A percentile compares a stretch with the other conserved stretches of the same genome.
These are phyloP conservation scores for Chromis chromis DNA, from an alignment of 2,797 vertebrate species.

Conservation along the genomic window DNA sequence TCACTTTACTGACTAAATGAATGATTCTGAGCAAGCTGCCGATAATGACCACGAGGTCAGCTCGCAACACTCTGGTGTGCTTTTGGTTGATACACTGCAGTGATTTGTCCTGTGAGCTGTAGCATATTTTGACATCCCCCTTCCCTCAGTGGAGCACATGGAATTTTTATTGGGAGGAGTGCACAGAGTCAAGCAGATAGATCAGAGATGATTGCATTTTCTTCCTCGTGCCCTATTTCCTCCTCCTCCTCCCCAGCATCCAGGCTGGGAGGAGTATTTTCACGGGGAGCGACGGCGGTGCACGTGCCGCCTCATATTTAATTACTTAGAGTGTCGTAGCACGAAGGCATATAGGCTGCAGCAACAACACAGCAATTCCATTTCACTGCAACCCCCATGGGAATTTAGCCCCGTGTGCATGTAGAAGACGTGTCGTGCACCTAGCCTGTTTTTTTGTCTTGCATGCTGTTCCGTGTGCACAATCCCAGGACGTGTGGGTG, in stretches of 20 bases:
- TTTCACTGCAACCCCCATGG: conserved; percentile 57
- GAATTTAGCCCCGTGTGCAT: conserved; percentile 34
- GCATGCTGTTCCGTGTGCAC: conserved; percentile 28
- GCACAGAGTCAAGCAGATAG: conserved; percentile 31
- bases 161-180: conserved; percentile 29
- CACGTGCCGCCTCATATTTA: conserved; percentile 78
- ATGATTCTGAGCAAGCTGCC: neutral
- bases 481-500: conserved; percentile 36
- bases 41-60: neutral
- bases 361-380: conserved; percentile 70
- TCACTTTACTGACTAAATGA: too few species aligned
- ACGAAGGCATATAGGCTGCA: conserved; percentile 55
- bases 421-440: conserved; percentile 15
- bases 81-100: neutral
- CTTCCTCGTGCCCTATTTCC: conserved; percentile 23
- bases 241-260: conserved; percentile 21
- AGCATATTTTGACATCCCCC: conserved; percentile 4
- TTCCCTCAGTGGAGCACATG: neutral
- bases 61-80: neutral
- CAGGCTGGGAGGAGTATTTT: conserved; percentile 32
- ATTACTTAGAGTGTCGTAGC: conserved; percentile 77
- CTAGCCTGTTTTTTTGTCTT: conserved; percentile 18
- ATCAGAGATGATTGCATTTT: conserved; percentile 59
- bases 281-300: conserved; percentile 28
- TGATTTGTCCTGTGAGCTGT: conserved; percentile 31